Conservation (phyloP, 1,140 invertebrate species). For the Eumeta japonica region DNA sequence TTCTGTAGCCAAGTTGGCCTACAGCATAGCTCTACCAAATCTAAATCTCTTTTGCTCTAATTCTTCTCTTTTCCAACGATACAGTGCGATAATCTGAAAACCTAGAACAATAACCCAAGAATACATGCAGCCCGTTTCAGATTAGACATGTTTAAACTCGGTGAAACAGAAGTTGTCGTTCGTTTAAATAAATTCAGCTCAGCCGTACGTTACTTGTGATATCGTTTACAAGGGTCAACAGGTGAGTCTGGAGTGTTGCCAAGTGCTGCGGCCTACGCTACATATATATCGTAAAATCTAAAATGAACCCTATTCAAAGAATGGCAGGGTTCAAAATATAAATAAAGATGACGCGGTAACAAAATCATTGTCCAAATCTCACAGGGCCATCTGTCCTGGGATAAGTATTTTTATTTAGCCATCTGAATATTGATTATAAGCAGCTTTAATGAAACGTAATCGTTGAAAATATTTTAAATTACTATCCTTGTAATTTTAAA, state of each 20-base stretch:
- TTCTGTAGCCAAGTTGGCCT: no score
- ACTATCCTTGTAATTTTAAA: not conserved
- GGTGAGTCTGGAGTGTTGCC: slow-evolving; percentile 37
- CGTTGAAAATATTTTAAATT: not conserved
- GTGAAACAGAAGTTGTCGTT: no score
- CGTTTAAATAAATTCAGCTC: no score
- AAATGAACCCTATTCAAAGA: not conserved
- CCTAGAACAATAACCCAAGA: not conserved
- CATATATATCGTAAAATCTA: not conserved
- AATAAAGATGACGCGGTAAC: not conserved
- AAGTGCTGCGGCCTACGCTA: slow-evolving; percentile 28
- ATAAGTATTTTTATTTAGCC: slow-evolving; percentile 36
- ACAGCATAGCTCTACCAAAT: no score
- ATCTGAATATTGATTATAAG: not conserved
- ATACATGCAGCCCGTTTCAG: not conserved
- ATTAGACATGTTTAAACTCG: no score
- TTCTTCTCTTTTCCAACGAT: no score
- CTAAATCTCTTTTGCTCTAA: no score
- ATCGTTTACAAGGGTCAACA: slow-evolving; percentile 41
- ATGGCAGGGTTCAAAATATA: not conserved
- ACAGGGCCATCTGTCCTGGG: slow-evolving; percentile 29
- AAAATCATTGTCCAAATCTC: slow-evolving; percentile 45
- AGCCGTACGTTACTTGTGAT: no score
- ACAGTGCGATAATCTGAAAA: no score
- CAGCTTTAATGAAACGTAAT: slow-evolving; percentile 1